These are phyloP conservation scores for Temnopleurus reevesii DNA, from an alignment of 53 echinoderm and acorn worm genomes.

Conservation along the genomic window DNA sequence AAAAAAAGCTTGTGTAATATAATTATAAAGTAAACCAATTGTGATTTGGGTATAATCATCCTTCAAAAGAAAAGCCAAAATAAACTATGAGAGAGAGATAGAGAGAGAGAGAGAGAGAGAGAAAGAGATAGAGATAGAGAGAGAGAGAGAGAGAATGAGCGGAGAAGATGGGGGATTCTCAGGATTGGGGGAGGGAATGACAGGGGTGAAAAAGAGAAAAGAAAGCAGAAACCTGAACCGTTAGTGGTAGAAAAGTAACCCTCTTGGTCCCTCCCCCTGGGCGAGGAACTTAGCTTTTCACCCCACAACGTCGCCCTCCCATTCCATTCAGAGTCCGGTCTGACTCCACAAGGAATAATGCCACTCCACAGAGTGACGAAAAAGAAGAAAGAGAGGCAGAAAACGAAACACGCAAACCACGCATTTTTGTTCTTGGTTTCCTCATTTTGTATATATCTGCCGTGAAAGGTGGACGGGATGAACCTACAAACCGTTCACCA, in stretches of 20 bases:
- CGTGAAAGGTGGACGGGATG: constrained; percentile 9
- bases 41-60: too few species aligned
- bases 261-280: constrained; percentile 29
- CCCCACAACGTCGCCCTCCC: constrained; percentile 42
- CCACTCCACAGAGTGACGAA: not conserved
- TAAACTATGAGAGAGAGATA: not conserved
- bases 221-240: constrained; percentile 16
- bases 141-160: not conserved
- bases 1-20: too few species aligned
- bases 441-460: not conserved
- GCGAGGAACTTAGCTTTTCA: constrained; percentile 41
- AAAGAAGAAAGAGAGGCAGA: not conserved
- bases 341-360: constrained; percentile 25
- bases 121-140: not conserved
- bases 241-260: constrained; percentile 13
- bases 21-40: too few species aligned
- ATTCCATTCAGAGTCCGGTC: not conserved
- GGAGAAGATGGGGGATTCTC: not conserved
- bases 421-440: constrained; percentile 12
- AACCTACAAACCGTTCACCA: constrained; percentile 24
- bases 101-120: not conserved
- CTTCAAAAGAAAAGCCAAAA: not conserved
- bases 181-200: not conserved
- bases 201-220: not conserved
- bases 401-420: constrained; percentile 25